Evolutionary conservation across 2,888 invertebrate species (phyloP).

Genomic region (Netelia melanura): DNA sequence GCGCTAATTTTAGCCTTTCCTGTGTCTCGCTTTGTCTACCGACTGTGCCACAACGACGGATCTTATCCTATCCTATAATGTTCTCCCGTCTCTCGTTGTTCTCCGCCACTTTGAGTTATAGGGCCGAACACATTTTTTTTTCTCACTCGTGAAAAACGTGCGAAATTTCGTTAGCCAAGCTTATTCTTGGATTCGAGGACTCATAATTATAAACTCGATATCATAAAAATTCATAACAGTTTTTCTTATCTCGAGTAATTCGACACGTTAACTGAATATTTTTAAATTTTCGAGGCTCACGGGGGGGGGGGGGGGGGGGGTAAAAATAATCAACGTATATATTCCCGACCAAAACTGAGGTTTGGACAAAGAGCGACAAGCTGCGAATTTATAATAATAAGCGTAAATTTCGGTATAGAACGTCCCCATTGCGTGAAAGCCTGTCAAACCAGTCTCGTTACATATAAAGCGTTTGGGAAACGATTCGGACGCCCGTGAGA

Average conservation of each 20-base stretch:
- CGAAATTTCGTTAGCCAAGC: neutral
- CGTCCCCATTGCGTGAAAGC: constrained; percentile 57
- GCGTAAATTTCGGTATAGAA: constrained; percentile 54
- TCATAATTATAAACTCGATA: constrained; percentile 28
- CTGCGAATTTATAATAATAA: constrained; percentile 47
- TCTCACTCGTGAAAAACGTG: constrained; percentile 4
- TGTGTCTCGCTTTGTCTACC: constrained; percentile 81
- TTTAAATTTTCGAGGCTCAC: constrained; percentile 7
- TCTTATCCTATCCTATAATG: constrained; percentile 69
- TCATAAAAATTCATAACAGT: neutral
- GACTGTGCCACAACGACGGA: constrained; percentile 70
- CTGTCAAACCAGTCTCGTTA: constrained; percentile 62
- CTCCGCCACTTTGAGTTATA: constrained; percentile 25
- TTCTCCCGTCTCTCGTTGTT: constrained; percentile 47
- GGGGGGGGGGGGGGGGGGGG: neutral
- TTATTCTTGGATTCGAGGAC: constrained; percentile 1
- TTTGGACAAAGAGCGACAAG: constrained; percentile 42
- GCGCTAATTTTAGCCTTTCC: constrained; percentile 82
- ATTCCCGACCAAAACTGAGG: constrained; percentile 11
- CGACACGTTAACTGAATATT: neutral
- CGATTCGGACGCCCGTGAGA: constrained; percentile 44
- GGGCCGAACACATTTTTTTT: neutral
- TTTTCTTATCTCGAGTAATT: neutral
- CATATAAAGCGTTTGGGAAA: constrained; percentile 29
- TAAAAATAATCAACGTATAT: neutral